Percentiles rank a stretch among this genome's conserved stretches.
Conservation (phyloP, 2,797 vertebrate species). For the Balearica regulorum region DNA sequence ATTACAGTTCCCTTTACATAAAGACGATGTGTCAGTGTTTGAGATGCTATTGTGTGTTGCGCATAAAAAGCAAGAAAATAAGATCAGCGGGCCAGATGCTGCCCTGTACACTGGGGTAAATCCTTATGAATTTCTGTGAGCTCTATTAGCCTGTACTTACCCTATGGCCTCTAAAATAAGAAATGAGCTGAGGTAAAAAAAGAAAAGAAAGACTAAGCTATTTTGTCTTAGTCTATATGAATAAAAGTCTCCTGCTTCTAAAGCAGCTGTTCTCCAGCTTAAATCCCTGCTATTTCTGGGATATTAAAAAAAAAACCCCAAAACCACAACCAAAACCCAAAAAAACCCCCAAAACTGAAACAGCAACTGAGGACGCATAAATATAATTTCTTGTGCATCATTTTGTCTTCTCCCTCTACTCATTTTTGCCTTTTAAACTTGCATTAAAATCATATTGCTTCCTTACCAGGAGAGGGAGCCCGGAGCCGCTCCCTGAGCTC, state of each 20-base stretch:
- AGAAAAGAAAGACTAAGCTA: not conserved
- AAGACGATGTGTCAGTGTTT: not conserved
- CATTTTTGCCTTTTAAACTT: not conserved
- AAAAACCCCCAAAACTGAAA: not conserved
- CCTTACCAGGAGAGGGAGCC: slow-evolving; percentile 96
- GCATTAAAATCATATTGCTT: not conserved
- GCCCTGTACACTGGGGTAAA: not conserved
- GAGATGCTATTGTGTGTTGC: not conserved
- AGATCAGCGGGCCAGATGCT: not conserved
- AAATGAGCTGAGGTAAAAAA: not conserved
- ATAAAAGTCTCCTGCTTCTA: not conserved
- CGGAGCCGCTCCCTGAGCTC: slow-evolving; percentile 96
- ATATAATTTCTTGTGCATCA: not conserved
- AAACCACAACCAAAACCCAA: not conserved
- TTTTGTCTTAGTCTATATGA: not conserved
- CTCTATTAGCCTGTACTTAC: not conserved
- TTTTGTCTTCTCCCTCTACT: not conserved
- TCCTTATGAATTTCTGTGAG: not conserved
- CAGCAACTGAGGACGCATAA: not conserved
- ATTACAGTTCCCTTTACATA: not conserved
- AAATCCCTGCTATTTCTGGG: not conserved
- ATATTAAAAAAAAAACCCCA: not conserved
- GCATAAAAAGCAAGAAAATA: not conserved
- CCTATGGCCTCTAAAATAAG: not conserved
- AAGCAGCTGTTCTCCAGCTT: not conserved